A percentile compares a stretch with the other conserved stretches of the same genome.
These are phyloP conservation scores for Cyprinodon variegatus DNA, from an alignment of 2,113 vertebrate species.

Conservation along the genomic window DNA sequence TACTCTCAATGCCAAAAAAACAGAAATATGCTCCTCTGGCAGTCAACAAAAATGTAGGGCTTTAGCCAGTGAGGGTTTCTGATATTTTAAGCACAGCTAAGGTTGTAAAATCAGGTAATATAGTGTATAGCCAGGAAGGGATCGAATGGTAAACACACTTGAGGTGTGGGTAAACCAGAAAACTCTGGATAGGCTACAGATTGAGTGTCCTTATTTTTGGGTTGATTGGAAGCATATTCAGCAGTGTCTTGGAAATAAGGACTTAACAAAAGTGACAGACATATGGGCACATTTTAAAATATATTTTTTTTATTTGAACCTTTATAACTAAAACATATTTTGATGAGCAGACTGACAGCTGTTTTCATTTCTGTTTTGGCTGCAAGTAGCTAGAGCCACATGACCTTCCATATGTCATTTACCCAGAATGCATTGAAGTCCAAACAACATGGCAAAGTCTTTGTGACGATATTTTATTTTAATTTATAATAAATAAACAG, in stretches of 20 bases:
- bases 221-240: conserved; percentile 19
- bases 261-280: background rate
- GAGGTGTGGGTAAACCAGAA: conserved; percentile 32
- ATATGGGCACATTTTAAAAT: no score
- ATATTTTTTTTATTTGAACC: no score
- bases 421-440: no score
- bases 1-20: conserved; percentile 10
- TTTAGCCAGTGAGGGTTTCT: background rate
- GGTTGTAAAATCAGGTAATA: conserved; percentile 24
- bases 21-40: background rate
- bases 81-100: conserved; percentile 10
- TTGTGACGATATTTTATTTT: no score
- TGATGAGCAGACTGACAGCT: no score
- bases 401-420: no score
- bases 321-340: no score
- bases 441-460: no score
- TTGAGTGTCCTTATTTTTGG: conserved; percentile 45
- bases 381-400: no score
- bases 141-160: conserved; percentile 22
- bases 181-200: conserved; percentile 30
- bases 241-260: conserved; percentile 39
- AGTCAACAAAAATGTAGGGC: conserved; percentile 8
- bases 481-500: no score
- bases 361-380: no score
- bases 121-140: conserved; percentile 17